Percentiles rank a stretch among this genome's conserved stretches.
Conservation (phyloP, 2,888 invertebrate genomes). For the Sisyra nigra region DNA sequence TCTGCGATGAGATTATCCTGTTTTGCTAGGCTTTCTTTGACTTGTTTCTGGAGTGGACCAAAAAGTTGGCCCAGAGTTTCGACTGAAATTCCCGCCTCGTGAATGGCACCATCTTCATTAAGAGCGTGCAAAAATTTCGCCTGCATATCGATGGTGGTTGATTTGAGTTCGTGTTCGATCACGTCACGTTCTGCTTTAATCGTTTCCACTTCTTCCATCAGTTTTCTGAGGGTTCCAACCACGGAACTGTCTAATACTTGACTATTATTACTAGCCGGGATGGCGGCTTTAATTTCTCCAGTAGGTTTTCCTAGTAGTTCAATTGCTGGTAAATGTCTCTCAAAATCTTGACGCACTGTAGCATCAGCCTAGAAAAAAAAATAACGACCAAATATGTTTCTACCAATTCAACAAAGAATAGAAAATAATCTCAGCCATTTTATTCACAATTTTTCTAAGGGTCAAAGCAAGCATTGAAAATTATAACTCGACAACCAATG, state of each 20-base stretch:
- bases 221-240: constrained; percentile 46
- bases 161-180: constrained; percentile 75
- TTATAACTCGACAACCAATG: too few species aligned
- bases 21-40: constrained; percentile 52
- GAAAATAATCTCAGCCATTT: too few species aligned
- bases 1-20: constrained; percentile 53
- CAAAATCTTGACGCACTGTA: constrained; percentile 77
- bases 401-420: too few species aligned
- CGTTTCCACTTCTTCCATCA: constrained; percentile 73
- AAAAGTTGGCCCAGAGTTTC: constrained; percentile 58
- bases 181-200: constrained; percentile 80
- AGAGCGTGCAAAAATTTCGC: constrained; percentile 59
- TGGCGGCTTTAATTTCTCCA: constrained; percentile 46
- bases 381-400: constrained; percentile 6
- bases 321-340: constrained; percentile 60
- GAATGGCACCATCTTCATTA: constrained; percentile 59
- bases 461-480: too few species aligned
- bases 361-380: constrained; percentile 40
- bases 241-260: constrained; percentile 37
- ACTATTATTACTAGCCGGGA: constrained; percentile 45
- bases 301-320: constrained; percentile 63
- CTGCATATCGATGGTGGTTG: constrained; percentile 67
- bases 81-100: constrained; percentile 56
- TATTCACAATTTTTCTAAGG: too few species aligned
- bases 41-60: constrained; percentile 62